A percentile compares a stretch with the other conserved stretches of the same genome.
Evolutionary conservation across 2,797 vertebrate species (phyloP).

Genomic region (Macrochelys suwanniensis): DNA sequence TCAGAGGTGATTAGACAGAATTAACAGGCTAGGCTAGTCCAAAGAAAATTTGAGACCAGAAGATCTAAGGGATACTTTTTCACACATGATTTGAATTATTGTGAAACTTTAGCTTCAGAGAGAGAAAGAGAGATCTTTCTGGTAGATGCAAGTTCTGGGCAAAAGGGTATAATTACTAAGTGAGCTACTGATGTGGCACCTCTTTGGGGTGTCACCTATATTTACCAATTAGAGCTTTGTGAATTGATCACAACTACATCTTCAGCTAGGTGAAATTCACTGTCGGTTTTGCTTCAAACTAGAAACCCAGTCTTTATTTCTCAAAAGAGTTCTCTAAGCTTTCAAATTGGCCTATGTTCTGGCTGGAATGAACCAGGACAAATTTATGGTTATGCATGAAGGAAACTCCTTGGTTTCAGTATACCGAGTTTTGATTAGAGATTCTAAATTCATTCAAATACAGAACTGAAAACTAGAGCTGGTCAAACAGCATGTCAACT

Average conservation of each 20-base stretch:
- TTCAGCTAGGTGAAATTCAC: background rate
- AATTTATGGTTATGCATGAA: background rate
- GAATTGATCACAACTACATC: background rate
- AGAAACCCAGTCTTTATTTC: background rate
- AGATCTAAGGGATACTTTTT: background rate
- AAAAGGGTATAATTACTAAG: background rate
- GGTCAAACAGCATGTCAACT: background rate
- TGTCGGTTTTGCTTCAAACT: background rate
- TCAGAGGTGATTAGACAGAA: constrained; percentile 47
- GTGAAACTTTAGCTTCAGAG: constrained; percentile 63
- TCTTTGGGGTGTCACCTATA: background rate
- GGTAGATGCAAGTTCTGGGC: background rate
- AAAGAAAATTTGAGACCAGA: constrained; percentile 59
- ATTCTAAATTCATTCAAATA: background rate
- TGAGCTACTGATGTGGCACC: background rate
- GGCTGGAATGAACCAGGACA: background rate
- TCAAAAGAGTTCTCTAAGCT: background rate
- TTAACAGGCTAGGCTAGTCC: constrained; percentile 39
- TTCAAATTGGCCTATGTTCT: background rate
- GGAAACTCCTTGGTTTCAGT: background rate
- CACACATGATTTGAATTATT: constrained; percentile 72
- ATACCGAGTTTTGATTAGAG: background rate
- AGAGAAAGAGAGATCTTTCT: constrained; percentile 29
- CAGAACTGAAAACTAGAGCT: background rate
- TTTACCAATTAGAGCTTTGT: background rate